Base-by-base conservation (phyloP, 2,888 invertebrate genomes). In the Phyllotreta striolata region DNA sequence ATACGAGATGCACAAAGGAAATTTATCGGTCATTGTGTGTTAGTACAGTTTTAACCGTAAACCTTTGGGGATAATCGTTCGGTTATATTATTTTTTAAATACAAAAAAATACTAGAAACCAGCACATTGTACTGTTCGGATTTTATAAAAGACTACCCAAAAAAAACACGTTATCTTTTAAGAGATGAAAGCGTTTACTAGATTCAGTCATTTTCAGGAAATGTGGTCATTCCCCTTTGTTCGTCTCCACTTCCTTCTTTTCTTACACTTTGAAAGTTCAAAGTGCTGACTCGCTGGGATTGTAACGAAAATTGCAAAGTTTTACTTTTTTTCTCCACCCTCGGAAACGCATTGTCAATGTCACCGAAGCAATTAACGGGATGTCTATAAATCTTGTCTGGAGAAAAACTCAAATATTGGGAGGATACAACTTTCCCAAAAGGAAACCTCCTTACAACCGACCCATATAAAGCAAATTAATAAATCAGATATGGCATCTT, bases 231-330 rank as follows among this genome's bases (percentile, higher is more conserved):
- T 24, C 40, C 39, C 55, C 49, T 14, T 41, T 44, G 55, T 38
- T 60, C 40, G 52, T 54, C 52, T 60, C 34, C 6, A 12, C 40
- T 56, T 56, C 41, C 35, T 43, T 64, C 52, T 66, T 66, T 66
- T 39, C 57, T 49, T 62, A 57, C 52, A 56, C 63, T 63, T 66
- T 52, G 35, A 39, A 67, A 66, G 65, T 67, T 58, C 51, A 66
- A 65, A 67, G 67, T 67, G 67, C 65, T 60, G 67, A 63, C 14
- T 66, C 52, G 52, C 4, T 44, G 52, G 38, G 35, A 24, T 59
- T 60, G 60, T 60, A 52, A 43, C 60, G 52, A 52, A 60, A 60
- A 60, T 60, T 60, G 60, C 60, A 54, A 60, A 60, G 60, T 60
- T 60, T 60, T 60, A 60, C 52, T 60, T 60, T 60, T 59, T 58